These are phyloP conservation scores for Phoeniculus purpureus DNA, from an alignment of 2,797 vertebrate genomes.

Conservation along the genomic window DNA sequence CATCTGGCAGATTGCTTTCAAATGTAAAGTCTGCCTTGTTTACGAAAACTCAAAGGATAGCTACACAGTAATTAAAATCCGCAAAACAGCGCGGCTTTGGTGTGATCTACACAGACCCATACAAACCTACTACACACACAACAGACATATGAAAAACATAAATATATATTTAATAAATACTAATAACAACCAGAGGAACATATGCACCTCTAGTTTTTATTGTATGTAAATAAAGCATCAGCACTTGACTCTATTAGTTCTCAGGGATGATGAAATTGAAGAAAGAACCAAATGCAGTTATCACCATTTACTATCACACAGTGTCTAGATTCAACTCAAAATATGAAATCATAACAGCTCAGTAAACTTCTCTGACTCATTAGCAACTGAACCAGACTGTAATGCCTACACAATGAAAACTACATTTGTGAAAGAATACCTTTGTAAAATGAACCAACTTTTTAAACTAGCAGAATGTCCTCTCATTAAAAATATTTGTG, in stretches of 20 bases:
- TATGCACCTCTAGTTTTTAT: background rate
- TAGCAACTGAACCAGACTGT: constrained; percentile 36
- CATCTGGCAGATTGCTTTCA: background rate
- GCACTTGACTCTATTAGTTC: background rate
- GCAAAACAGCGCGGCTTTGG: background rate
- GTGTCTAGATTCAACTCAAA: background rate
- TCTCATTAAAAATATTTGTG: background rate
- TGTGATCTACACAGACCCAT: background rate
- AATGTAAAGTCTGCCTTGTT: constrained; percentile 20
- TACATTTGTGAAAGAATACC: background rate
- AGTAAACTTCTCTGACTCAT: constrained; percentile 22
- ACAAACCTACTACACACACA: background rate
- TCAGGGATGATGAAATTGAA: background rate
- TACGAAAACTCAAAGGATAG: constrained; percentile 16
- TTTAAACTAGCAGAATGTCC: background rate
- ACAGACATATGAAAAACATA: constrained; percentile 4
- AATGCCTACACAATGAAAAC: constrained; percentile 2
- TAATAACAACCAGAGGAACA: background rate
- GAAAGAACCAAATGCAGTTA: background rate
- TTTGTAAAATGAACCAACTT: constrained; percentile 12
- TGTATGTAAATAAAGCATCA: background rate
- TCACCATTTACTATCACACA: background rate
- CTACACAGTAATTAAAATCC: constrained; percentile 35
- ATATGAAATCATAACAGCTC: constrained; percentile 40
- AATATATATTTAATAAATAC: background rate